Evolutionary conservation across 1,140 invertebrate genomes (phyloP).

Genomic region (Cardiocondyla obscurior): DNA sequence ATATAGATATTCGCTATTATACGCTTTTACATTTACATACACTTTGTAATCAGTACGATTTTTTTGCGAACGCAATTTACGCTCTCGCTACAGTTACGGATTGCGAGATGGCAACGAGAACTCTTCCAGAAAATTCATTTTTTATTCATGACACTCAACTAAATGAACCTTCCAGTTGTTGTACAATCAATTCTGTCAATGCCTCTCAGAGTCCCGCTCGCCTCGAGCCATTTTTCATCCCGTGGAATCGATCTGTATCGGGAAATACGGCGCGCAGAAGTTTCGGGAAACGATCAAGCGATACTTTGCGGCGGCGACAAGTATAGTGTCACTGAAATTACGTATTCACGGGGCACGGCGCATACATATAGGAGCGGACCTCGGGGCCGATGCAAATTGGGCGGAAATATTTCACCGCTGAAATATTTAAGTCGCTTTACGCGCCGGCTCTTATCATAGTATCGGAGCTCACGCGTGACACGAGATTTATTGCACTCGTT

Average conservation of each 20-base stretch:
- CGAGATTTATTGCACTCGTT: slow-evolving; percentile 74
- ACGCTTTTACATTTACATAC: not conserved
- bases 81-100: not conserved
- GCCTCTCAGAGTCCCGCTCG: not conserved
- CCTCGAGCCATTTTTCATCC: slow-evolving; percentile 3
- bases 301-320: slow-evolving; percentile 20
- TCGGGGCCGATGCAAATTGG: slow-evolving; percentile 74
- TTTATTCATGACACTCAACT: not conserved
- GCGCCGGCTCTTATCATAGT: slow-evolving; percentile 50
- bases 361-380: slow-evolving; percentile 57
- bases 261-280: not conserved
- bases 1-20: slow-evolving; percentile 14
- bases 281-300: slow-evolving; percentile 37
- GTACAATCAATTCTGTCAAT: not conserved
- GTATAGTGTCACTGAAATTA: slow-evolving; percentile 60
- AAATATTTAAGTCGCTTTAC: slow-evolving; percentile 54
- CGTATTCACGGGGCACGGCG: slow-evolving; percentile 66
- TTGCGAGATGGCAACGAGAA: not conserved
- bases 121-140: not conserved
- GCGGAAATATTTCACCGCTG: slow-evolving; percentile 73
- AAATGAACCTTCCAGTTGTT: not conserved
- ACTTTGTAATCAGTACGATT: not conserved
- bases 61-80: not conserved
- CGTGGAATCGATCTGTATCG: not conserved
- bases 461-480: slow-evolving; percentile 42